Evolutionary conservation across 2,797 vertebrate species (phyloP).

Genomic region (Anguilla megastoma): DNA sequence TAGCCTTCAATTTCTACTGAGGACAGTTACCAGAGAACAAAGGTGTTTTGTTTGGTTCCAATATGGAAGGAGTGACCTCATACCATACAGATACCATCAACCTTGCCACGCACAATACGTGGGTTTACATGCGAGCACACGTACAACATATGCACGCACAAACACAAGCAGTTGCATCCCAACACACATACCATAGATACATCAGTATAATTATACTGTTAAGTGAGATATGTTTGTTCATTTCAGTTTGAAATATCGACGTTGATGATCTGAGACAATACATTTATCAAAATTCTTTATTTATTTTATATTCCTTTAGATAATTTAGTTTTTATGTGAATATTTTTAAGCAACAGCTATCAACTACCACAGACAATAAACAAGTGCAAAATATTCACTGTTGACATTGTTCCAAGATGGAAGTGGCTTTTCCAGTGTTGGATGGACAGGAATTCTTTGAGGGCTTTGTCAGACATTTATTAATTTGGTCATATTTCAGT

Average conservation of each 20-base stretch:
- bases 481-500: constrained; percentile 57
- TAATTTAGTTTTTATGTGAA: neutral
- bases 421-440: constrained; percentile 53
- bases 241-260: neutral
- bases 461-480: constrained; percentile 59
- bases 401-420: constrained; percentile 55
- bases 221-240: constrained; percentile 46
- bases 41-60: constrained; percentile 22
- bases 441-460: constrained; percentile 53
- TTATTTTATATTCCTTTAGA: neutral
- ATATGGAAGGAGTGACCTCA: constrained; percentile 21
- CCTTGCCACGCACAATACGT: neutral
- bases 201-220: constrained; percentile 43
- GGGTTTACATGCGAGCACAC: constrained; percentile 3
- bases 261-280: neutral
- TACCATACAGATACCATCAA: constrained; percentile 13
- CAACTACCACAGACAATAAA: constrained; percentile 53
- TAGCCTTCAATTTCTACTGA: constrained; percentile 27
- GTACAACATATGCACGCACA: constrained; percentile 23
- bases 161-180: neutral
- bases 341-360: constrained; percentile 41
- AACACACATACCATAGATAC: constrained; percentile 41
- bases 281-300: neutral
- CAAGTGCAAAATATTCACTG: constrained; percentile 49
- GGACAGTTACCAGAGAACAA: constrained; percentile 26